Evolutionary conservation across 2,888 invertebrate genomes (phyloP).

Genomic region (Torymus auratus): DNA sequence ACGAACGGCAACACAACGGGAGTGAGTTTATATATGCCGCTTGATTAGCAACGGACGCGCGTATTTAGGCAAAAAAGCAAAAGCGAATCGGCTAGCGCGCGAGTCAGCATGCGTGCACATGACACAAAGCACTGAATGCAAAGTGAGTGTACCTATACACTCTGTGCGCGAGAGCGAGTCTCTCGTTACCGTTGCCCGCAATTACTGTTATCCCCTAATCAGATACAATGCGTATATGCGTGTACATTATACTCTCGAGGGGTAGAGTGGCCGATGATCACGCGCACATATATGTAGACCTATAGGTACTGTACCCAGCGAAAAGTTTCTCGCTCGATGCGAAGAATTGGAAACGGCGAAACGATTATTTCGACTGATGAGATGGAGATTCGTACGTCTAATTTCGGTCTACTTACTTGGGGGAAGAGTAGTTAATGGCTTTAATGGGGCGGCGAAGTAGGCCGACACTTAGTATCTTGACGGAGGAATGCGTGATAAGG

Average conservation of each 20-base stretch:
- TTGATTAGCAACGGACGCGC: conserved; percentile 3
- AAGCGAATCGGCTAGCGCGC: conserved; percentile 3
- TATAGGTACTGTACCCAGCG: too few relatives aligned
- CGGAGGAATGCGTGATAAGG: conserved; percentile 1
- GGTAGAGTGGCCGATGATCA: too few relatives aligned
- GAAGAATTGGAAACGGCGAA: too few relatives aligned
- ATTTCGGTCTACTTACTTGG: too few relatives aligned
- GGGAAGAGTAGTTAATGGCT: too few relatives aligned
- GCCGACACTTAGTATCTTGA: too few relatives aligned
- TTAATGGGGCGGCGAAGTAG: too few relatives aligned
- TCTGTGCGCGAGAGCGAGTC: background rate
- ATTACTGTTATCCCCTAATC: conserved; percentile 53
- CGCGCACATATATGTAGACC: background rate
- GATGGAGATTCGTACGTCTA: too few relatives aligned
- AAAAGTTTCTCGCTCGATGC: too few relatives aligned
- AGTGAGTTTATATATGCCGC: conserved; percentile 6
- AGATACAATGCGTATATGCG: background rate
- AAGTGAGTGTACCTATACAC: conserved; percentile 2
- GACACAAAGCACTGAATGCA: conserved; percentile 13
- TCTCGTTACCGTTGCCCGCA: conserved; percentile 30
- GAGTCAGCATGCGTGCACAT: background rate
- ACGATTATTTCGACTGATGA: too few relatives aligned
- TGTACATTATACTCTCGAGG: too few relatives aligned
- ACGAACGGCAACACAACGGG: too few relatives aligned
- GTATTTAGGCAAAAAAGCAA: conserved; percentile 12